phyloP scores from a whole-genome alignment of 2,888 invertebrate species.

The Koerneria pararmatus region DNA sequence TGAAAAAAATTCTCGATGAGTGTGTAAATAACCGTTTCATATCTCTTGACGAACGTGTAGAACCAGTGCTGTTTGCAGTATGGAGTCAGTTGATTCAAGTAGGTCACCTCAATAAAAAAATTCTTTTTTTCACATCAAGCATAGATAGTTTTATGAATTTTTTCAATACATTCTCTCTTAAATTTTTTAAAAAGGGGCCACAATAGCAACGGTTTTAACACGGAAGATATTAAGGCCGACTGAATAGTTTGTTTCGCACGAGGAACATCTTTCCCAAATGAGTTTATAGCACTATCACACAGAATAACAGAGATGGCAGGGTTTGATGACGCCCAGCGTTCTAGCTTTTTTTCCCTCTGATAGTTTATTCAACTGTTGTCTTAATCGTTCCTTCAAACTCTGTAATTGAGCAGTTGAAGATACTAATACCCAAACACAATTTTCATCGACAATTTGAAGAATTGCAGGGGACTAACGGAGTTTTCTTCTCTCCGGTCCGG shows the following conservation, averaged over 20 bases:
- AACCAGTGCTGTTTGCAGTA: conserved; percentile 58
- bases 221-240: too few relatives aligned
- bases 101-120: conserved; percentile 40
- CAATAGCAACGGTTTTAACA: too few relatives aligned
- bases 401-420: not conserved
- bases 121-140: not conserved
- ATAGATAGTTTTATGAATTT: not conserved
- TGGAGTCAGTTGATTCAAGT: conserved; percentile 50
- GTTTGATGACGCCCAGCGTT: too few relatives aligned
- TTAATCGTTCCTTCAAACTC: too few relatives aligned
- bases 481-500: conserved; percentile 41
- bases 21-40: conserved; percentile 30
- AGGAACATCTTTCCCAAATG: too few relatives aligned
- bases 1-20: not conserved
- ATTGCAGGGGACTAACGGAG: conserved; percentile 11
- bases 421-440: not conserved
- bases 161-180: not conserved
- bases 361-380: too few relatives aligned
- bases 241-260: too few relatives aligned
- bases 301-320: not conserved
- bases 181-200: not conserved
- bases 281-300: too few relatives aligned
- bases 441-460: not conserved
- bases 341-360: too few relatives aligned
- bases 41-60: conserved; percentile 51